Base-by-base conservation (phyloP, 2,113 vertebrate genomes). In the Penelope pileata region DNA sequence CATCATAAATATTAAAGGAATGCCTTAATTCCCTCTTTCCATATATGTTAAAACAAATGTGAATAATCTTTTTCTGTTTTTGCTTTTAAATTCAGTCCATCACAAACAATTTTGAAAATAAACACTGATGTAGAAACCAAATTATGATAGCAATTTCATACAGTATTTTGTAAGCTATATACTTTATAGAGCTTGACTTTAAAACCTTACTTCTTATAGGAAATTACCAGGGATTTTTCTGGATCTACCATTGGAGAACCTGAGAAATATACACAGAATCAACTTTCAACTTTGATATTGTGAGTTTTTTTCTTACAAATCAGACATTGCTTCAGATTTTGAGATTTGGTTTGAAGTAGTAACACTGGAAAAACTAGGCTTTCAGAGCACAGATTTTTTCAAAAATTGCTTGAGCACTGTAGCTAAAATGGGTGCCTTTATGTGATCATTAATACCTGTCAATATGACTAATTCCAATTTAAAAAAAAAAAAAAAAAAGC, bases 171-270 rank as follows among this genome's bases (percentile, higher is more conserved):
- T 23, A 83, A 80, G 14, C 69, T 83, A 54, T 51, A 63, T 77
- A 79, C 54, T 91, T 95, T 38, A 45, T 21, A 59, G 18, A 74
- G 30, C 27, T 74, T 92, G 54, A 87, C 76, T 81, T 94, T 91
- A 96, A 96, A 97, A 88, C 53, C 80, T 92, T 93, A 76, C 29
- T 83, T 85, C 93, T 91, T 88, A 53, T 42, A 87, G 64, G 42
- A 94, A 88, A 9, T 54, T 45, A 66, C 9, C 38, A 3, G 8
- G 4, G 10, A 58, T 78, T 81, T 32, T 81, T 88, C 60, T 63
- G 6, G 15, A 88, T 42, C 16, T 70, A 24, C 2, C 64, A 42
- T 11, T 26, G 15, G 77, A 56, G 19, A 51, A 36, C n/a, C 23
- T 53, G 8, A 73, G 42, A 88, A 53, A 42, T 16, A 60, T n/a